These are phyloP conservation scores for Rotaria magnacalcarata DNA, from an alignment of 2,888 invertebrate species.

Conservation along the genomic window DNA sequence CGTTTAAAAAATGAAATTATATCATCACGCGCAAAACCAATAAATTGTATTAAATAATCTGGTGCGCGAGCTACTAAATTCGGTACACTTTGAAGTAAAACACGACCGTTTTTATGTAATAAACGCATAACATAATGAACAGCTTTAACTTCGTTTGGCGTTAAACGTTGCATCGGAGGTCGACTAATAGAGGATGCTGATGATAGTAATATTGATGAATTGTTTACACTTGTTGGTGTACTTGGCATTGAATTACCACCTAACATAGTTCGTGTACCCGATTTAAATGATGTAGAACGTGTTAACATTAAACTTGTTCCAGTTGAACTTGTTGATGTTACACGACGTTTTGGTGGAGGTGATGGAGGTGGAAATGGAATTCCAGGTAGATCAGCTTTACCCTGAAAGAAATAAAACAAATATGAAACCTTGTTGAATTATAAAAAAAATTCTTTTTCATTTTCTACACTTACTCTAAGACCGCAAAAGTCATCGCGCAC, in stretches of 20 bases:
- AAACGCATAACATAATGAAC: constrained; percentile 47
- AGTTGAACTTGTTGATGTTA: background rate
- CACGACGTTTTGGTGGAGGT: constrained; percentile 46
- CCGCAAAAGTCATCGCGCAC: constrained; percentile 57
- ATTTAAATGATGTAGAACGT: constrained; percentile 46
- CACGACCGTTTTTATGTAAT: constrained; percentile 43
- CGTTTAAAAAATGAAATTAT: constrained; percentile 46
- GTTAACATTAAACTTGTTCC: constrained; percentile 25
- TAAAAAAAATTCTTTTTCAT: too few relatives aligned
- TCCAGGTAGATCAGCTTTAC: constrained; percentile 43
- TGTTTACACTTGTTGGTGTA: constrained; percentile 23
- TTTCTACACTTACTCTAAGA: constrained; percentile 48
- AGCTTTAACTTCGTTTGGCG: constrained; percentile 46
- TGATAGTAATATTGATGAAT: background rate
- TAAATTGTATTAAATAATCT: constrained; percentile 39
- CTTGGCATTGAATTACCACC: constrained; percentile 39
- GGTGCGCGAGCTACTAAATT: constrained; percentile 44
- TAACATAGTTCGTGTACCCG: constrained; percentile 32
- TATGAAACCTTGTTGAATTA: too few relatives aligned
- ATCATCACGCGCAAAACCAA: constrained; percentile 46
- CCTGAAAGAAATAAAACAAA: background rate
- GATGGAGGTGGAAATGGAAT: constrained; percentile 47
- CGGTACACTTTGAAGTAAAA: constrained; percentile 45
- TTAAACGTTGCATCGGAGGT: constrained; percentile 36
- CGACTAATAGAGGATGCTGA: background rate